Conservation (phyloP, 2,888 invertebrate genomes). For the Anthrax anthrax region DNA sequence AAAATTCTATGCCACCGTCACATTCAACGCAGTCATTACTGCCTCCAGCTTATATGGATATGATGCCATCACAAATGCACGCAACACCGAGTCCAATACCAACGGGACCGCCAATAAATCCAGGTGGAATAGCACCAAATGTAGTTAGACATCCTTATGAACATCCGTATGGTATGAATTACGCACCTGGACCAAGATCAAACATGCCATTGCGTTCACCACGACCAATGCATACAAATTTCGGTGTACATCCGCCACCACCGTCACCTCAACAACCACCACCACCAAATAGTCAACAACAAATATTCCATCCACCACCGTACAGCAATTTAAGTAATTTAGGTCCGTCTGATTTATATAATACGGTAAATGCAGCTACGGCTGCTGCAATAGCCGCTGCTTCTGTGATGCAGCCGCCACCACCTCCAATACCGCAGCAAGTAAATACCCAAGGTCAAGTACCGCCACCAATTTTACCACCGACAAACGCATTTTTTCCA, state of each 20-base stretch:
- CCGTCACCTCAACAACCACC: slow-evolving; percentile 11
- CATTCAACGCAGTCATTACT: slow-evolving; percentile 9
- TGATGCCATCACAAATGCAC: slow-evolving; percentile 13
- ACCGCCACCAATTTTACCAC: slow-evolving; percentile 8
- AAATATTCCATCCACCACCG: slow-evolving; percentile 7
- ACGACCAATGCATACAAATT: slow-evolving; percentile 9
- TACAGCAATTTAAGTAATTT: slow-evolving; percentile 11
- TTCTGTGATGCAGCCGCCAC: slow-evolving; percentile 2
- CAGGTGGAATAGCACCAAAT: slow-evolving; percentile 9
- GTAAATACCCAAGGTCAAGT: slow-evolving; percentile 7
- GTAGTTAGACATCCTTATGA: slow-evolving; percentile 10
- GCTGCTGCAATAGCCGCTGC: not conserved
- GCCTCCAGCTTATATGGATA: slow-evolving; percentile 13
- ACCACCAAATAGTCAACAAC: slow-evolving; percentile 12
- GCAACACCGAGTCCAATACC: slow-evolving; percentile 10
- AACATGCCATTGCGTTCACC: slow-evolving; percentile 8
- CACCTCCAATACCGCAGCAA: slow-evolving; percentile 1
- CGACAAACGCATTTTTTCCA: slow-evolving; percentile 8
- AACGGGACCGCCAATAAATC: slow-evolving; percentile 6
- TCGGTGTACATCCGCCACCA: slow-evolving; percentile 5
- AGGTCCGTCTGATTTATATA: slow-evolving; percentile 14
- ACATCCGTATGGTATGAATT: slow-evolving; percentile 8
- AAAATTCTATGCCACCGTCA: slow-evolving; percentile 7
- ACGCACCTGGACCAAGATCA: slow-evolving; percentile 4
- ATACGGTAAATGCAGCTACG: not conserved